phyloP scores from a whole-genome alignment of 35 echinoderm and acorn worm species.

The Strongylocentrotus purpuratus region DNA sequence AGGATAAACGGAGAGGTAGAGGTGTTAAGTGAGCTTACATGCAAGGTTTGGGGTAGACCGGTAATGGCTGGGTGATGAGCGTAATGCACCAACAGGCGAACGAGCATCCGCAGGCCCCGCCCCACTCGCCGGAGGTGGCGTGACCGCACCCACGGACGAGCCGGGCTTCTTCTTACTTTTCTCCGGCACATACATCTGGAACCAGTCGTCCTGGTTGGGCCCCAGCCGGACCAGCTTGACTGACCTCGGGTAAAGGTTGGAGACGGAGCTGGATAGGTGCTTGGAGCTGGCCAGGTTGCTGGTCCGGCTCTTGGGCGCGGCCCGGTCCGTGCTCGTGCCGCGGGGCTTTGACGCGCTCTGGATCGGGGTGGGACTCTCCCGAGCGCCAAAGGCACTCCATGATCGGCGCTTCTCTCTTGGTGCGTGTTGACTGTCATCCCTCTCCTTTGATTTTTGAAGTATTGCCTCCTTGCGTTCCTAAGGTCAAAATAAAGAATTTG shows the following conservation, averaged over 20 bases:
- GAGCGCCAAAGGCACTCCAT: constrained; percentile 73
- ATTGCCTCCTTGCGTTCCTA: constrained; percentile 67
- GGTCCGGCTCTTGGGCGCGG: constrained; percentile 15
- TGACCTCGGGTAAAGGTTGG: constrained; percentile 54
- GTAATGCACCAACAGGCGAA: constrained; percentile 46
- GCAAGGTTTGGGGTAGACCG: constrained; percentile 83
- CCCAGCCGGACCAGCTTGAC: constrained; percentile 74
- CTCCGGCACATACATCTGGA: constrained; percentile 71
- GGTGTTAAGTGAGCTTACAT: constrained; percentile 67
- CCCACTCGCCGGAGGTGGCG: background rate
- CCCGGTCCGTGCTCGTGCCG: constrained; percentile 67
- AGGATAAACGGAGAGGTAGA: background rate
- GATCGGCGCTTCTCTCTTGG: constrained; percentile 64
- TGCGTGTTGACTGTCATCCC: constrained; percentile 25
- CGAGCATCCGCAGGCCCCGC: constrained; percentile 39
- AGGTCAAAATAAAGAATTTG: background rate
- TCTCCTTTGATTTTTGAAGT: constrained; percentile 59
- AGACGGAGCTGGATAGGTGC: constrained; percentile 66
- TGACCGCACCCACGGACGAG: constrained; percentile 8
- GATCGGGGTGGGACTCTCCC: constrained; percentile 51
- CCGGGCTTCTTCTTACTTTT: constrained; percentile 39
- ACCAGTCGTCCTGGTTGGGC: constrained; percentile 80
- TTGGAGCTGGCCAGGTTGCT: constrained; percentile 51
- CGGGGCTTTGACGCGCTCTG: constrained; percentile 49
- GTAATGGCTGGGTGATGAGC: constrained; percentile 65